These are phyloP conservation scores for Gymnosoma rotundatum DNA, from an alignment of 2,888 invertebrate genomes.

Conservation along the genomic window DNA sequence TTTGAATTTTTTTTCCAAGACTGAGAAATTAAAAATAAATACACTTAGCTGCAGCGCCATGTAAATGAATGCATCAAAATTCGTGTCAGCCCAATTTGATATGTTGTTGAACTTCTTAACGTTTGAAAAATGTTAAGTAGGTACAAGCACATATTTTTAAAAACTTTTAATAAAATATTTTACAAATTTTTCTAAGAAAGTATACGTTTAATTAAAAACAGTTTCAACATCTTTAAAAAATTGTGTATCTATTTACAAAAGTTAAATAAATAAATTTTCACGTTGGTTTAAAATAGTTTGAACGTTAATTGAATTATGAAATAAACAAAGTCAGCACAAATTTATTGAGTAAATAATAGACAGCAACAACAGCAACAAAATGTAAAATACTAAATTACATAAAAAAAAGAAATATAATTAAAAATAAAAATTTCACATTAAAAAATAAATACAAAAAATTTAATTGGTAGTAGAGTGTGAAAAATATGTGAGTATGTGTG, in stretches of 20 bases:
- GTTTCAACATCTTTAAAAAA: constrained; percentile 19
- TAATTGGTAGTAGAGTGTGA: constrained; percentile 17
- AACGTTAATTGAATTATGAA: constrained; percentile 57
- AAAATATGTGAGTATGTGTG: neutral
- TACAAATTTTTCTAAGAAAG: constrained; percentile 14
- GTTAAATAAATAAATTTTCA: constrained; percentile 15
- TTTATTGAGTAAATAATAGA: constrained; percentile 19
- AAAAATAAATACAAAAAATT: neutral
- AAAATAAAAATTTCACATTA: constrained; percentile 22
- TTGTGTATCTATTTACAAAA: constrained; percentile 1
- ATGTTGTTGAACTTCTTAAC: too few relatives aligned
- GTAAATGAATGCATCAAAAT: too few relatives aligned
- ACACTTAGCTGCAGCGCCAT: too few relatives aligned
- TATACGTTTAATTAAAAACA: constrained; percentile 12
- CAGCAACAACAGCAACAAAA: neutral
- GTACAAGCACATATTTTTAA: constrained; percentile 5
- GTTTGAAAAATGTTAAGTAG: neutral
- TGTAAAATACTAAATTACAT: constrained; percentile 1
- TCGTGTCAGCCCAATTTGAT: too few relatives aligned
- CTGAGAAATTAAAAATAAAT: too few relatives aligned
- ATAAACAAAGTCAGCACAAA: constrained; percentile 16
- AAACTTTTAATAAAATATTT: neutral
- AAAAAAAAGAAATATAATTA: constrained; percentile 25
- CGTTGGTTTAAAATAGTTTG: constrained; percentile 12
- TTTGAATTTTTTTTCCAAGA: too few relatives aligned